A percentile compares a stretch with the other conserved stretches of the same genome.
Conservation (phyloP, 2,888 invertebrate genomes). For the Balanococcus diminutus region DNA sequence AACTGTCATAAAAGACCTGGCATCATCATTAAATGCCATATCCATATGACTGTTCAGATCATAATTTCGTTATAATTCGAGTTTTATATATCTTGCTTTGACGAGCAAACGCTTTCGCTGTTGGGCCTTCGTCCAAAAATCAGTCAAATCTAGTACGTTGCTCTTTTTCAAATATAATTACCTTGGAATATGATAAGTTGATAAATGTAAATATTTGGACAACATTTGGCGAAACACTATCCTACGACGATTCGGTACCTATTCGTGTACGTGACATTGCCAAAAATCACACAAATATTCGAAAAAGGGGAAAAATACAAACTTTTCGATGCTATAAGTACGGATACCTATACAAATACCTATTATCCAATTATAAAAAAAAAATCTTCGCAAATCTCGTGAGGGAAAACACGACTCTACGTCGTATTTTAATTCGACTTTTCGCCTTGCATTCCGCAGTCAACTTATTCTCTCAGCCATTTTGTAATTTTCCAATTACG, state of each 20-base stretch:
- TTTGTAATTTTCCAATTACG: slow-evolving; percentile 12
- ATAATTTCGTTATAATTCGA: slow-evolving; percentile 39
- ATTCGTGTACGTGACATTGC: too few relatives aligned
- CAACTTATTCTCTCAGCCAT: not conserved
- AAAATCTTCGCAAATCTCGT: too few relatives aligned
- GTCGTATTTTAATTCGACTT: too few relatives aligned
- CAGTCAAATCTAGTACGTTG: slow-evolving; percentile 24
- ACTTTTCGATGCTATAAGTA: too few relatives aligned
- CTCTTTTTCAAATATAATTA: slow-evolving; percentile 38
- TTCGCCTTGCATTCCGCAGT: too few relatives aligned
- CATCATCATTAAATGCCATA: slow-evolving; percentile 39
- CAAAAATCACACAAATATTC: too few relatives aligned
- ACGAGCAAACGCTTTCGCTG: not conserved
- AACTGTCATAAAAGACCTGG: slow-evolving; percentile 34
- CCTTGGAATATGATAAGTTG: slow-evolving; percentile 43
- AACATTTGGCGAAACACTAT: not conserved
- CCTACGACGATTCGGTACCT: too few relatives aligned
- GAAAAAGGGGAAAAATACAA: too few relatives aligned
- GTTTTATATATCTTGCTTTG: slow-evolving; percentile 16
- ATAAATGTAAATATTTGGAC: slow-evolving; percentile 43
- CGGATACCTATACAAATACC: too few relatives aligned
- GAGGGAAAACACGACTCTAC: too few relatives aligned
- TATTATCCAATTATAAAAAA: too few relatives aligned
- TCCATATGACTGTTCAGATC: slow-evolving; percentile 18
- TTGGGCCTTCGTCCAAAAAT: slow-evolving; percentile 12